phyloP scores from a whole-genome alignment of 2,113 vertebrate species.

The Rattus rattus region DNA sequence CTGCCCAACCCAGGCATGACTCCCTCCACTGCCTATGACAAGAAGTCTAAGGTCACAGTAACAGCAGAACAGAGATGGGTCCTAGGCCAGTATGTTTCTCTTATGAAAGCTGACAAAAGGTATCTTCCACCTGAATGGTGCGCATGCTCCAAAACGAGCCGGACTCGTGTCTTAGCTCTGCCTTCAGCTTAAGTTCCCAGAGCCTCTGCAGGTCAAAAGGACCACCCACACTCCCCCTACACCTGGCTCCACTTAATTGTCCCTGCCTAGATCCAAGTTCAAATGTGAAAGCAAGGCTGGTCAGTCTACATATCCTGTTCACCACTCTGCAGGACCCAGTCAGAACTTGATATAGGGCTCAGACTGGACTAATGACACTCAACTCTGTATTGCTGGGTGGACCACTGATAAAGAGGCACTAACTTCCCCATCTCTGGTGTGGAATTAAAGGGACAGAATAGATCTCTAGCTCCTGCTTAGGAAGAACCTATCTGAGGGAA shows the following conservation, averaged over 20 bases:
- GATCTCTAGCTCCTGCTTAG: neutral
- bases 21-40: neutral
- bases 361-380: neutral
- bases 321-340: slow-evolving; percentile 2
- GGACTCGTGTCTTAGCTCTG: neutral
- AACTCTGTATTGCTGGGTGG: neutral
- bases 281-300: neutral
- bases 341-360: neutral
- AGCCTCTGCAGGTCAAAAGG: neutral
- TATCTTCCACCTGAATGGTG: neutral
- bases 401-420: neutral
- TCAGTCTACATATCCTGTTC: neutral
- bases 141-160: neutral
- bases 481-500: neutral
- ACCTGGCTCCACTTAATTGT: neutral
- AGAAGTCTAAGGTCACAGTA: neutral
- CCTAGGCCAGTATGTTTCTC: neutral
- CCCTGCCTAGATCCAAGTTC: slow-evolving; percentile 6
- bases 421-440: neutral
- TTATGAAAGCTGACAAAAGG: slow-evolving; percentile 25
- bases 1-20: neutral
- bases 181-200: neutral
- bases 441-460: neutral
- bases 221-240: neutral
- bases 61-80: neutral